Evolutionary conservation across 64 coral and sea anemone genomes (phyloP).

Genomic region (Astreopora myriophthalma): DNA sequence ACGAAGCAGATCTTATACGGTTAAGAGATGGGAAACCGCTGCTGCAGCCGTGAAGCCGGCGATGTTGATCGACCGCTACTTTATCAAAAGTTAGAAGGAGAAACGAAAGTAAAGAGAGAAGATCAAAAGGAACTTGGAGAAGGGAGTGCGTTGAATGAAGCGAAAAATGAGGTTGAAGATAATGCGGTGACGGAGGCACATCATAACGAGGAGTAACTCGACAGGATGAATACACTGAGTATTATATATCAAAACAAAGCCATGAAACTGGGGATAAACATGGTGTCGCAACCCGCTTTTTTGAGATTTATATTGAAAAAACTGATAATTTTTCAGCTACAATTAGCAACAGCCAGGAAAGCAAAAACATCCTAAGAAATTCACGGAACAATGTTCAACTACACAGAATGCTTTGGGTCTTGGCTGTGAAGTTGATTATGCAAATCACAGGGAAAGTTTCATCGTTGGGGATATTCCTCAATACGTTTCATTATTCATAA

Average conservation of each 20-base stretch:
- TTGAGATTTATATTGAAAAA: neutral
- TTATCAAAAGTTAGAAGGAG: slow-evolving; percentile 14
- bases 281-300: neutral
- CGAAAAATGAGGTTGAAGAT: neutral
- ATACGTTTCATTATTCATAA: neutral
- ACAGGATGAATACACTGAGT: neutral
- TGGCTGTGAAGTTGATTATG: neutral
- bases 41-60: neutral
- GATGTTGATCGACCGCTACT: neutral
- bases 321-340: neutral
- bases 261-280: too few species aligned
- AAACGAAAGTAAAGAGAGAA: slow-evolving; percentile 1
- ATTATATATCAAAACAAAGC: neutral
- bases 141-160: neutral
- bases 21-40: neutral
- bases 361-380: neutral
- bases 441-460: neutral
- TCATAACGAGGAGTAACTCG: neutral
- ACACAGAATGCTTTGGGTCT: neutral
- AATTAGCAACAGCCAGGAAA: neutral
- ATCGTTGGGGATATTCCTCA: neutral
- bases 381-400: neutral
- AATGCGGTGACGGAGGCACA: neutral
- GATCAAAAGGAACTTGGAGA: neutral
- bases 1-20: neutral